Conservation (phyloP, 2,113 vertebrate genomes). For the Megaptera novaeangliae region DNA sequence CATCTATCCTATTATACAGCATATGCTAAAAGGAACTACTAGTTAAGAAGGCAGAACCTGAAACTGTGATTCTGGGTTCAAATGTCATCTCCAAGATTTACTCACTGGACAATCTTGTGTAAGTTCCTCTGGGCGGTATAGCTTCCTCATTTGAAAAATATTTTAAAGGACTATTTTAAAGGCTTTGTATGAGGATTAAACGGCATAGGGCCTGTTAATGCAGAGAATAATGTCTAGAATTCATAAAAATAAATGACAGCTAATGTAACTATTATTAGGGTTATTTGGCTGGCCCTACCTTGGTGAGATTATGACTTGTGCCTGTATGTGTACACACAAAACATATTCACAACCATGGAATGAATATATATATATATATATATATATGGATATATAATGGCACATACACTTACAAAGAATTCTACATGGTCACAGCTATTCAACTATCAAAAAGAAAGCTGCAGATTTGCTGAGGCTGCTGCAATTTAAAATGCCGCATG, state of each 20-base stretch:
- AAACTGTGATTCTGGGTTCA: not conserved
- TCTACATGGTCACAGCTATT: not conserved
- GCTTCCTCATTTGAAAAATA: not conserved
- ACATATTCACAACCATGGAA: not conserved
- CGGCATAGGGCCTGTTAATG: not conserved
- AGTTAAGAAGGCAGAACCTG: not conserved
- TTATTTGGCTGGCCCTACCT: not conserved
- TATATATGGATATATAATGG: not conserved
- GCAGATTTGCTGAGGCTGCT: constrained; percentile 16
- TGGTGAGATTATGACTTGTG: not conserved
- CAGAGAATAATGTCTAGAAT: not conserved
- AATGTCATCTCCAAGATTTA: not conserved
- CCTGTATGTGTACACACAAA: not conserved
- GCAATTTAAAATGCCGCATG: constrained; percentile 31
- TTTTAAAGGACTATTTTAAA: not conserved
- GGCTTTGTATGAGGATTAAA: not conserved
- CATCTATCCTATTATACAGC: not conserved
- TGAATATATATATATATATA: not conserved
- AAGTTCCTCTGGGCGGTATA: not conserved
- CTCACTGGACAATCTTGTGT: not conserved
- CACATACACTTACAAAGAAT: not conserved
- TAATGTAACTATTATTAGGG: not conserved
- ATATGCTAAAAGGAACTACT: not conserved
- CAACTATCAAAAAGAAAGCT: not conserved
- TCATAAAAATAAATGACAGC: not conserved